These are phyloP conservation scores for Salpingus planirostris DNA, from an alignment of 2,888 invertebrate species.

Conservation along the genomic window DNA sequence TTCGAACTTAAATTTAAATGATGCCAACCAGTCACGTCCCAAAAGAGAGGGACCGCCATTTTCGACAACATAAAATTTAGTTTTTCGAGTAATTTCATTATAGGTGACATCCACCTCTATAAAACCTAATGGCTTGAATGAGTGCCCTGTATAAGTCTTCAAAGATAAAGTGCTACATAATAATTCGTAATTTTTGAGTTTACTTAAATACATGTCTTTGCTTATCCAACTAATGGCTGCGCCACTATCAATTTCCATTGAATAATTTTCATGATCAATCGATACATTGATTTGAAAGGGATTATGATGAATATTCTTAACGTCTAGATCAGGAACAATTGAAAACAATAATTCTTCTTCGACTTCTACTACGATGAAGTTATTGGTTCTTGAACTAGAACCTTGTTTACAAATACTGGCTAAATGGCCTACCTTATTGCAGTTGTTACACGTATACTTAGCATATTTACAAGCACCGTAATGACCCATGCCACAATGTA, in stretches of 20 bases:
- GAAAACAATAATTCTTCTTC: too few relatives aligned
- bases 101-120: neutral
- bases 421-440: too few relatives aligned
- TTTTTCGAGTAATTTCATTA: neutral
- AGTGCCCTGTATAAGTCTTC: neutral
- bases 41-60: neutral
- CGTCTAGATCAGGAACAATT: too few relatives aligned
- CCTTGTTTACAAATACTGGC: too few relatives aligned
- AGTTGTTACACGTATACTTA: too few relatives aligned
- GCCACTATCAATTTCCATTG: neutral
- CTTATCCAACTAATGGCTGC: neutral
- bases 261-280: neutral
- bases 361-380: too few relatives aligned
- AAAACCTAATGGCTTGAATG: neutral
- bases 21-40: neutral
- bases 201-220: neutral
- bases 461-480: too few relatives aligned
- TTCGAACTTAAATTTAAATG: neutral
- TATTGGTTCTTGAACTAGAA: too few relatives aligned
- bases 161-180: neutral
- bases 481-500: too few relatives aligned
- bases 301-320: too few relatives aligned
- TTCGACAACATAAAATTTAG: neutral
- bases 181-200: neutral
- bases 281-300: too few relatives aligned